Evolutionary conservation across 2,113 vertebrate genomes (phyloP), one percentile per base, ranked within the genome.

Genomic region (Osmerus eperlanus): DNA sequence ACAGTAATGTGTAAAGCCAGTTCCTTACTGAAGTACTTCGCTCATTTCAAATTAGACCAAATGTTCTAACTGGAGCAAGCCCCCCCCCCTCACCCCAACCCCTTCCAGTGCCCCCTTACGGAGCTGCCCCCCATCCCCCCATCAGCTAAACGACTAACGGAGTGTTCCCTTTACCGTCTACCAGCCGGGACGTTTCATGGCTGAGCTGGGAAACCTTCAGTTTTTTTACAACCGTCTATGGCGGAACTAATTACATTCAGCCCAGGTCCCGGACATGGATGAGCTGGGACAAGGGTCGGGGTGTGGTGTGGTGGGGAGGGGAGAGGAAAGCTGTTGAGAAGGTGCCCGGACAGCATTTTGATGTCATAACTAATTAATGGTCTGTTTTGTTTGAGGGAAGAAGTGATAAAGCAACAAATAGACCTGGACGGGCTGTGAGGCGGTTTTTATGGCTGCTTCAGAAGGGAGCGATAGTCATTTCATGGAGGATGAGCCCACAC

Each of bases 331-430:
- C 11, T 32, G 18, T n/a, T 63, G 8, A 77, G 61, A 64, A 78
- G n/a, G 73, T 47, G 74, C 12, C 69, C 52, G 23, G 21, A 59
- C 12, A 2, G 25, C 51, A 74, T 71, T 83, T 71, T 72, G 69
- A 76, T 80, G 80, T 58, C 36, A 71, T 76, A 9, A 19, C 65
- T 76, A 70, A 86, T 85, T 75, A 80, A 81, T 73, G 70, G 60
- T 53, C 9, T 64, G 29, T 72, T 80, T 74, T 76, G 65, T 28
- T 62, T 71, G 58, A 76, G 71, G 74, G 75, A 67, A 65, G 28
- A 54, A 64, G 75, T 65, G 58, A 76, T 25, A n/a, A 19, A 74
- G 28, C 54, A 60, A 70, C 41, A 1, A 77, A 74, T 59, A 23
- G 18, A 67, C 67, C 13, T 21, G 47, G 25, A 65, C 14, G 66